Percentiles rank a stretch among this genome's conserved stretches.
phyloP scores from a whole-genome alignment of 1,140 invertebrate genomes.

The Plodia interpunctella region DNA sequence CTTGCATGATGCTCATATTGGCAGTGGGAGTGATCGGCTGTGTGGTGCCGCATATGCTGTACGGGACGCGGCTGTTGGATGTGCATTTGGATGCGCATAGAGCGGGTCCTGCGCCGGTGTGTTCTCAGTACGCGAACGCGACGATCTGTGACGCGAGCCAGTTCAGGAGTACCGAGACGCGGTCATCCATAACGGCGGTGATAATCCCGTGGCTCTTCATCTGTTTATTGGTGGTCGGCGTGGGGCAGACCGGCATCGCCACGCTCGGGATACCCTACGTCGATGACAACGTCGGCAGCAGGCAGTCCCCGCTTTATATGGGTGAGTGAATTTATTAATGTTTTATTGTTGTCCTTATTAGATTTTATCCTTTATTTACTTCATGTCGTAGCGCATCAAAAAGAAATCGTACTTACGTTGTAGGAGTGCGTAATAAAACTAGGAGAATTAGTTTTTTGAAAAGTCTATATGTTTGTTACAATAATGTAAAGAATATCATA shows the following conservation, averaged over 20 bases:
- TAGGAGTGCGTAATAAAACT: too few relatives aligned
- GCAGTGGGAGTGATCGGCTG: constrained; percentile 92
- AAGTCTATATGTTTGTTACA: too few relatives aligned
- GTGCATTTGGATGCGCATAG: constrained; percentile 79
- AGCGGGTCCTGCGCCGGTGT: constrained; percentile 62
- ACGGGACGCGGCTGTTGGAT: constrained; percentile 84
- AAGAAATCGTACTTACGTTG: too few relatives aligned
- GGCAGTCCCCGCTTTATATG: constrained; percentile 95
- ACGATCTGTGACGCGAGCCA: constrained; percentile 53
- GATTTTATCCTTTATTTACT: too few relatives aligned
- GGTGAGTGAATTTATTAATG: constrained; percentile 78
- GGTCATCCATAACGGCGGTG: constrained; percentile 86
- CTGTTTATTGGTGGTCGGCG: constrained; percentile 91
- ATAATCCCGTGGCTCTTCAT: constrained; percentile 92
- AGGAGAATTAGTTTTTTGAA: too few relatives aligned
- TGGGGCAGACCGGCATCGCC: constrained; percentile 95
- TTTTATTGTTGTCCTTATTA: not conserved
- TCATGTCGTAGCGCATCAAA: too few relatives aligned
- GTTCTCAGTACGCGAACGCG: constrained; percentile 36
- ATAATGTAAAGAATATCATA: too few relatives aligned
- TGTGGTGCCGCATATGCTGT: constrained; percentile 89
- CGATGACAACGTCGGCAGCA: constrained; percentile 94
- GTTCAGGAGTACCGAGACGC: constrained; percentile 73
- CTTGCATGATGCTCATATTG: constrained; percentile 94
- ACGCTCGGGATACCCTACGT: constrained; percentile 96